Base-by-base conservation (phyloP, 1,140 invertebrate genomes). In the Dryas iulia region DNA sequence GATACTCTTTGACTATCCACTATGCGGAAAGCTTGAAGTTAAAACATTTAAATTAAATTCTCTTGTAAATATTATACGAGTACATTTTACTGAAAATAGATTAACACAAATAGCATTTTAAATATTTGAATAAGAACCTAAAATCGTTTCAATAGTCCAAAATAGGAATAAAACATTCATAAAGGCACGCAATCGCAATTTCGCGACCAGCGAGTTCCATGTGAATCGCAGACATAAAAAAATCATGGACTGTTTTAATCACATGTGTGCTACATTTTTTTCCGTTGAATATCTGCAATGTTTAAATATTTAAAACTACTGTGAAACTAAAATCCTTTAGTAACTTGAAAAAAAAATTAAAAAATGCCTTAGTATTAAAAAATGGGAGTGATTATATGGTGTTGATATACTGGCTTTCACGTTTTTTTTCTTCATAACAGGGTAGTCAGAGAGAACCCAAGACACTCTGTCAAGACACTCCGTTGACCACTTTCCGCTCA, bases 201-300 rank as follows among this genome's bases (percentile, higher is more conserved):
- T 11, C 18, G 26, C 56, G 56, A 14, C 26, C 56, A 18, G 56
- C 24, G 56, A 2, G 56, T n/a, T 58, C 26, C 26, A 10, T 30
- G 26, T 12, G 47, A 3, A 23, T 33, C 53, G 53, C 53, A 52
- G 26, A 30, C 28, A 56, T 54, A n/a, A 56, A 63, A 63, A 53
- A 63, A 33, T 33, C 28, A 33, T 33, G 21, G 28, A 24, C 12
- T 26, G 8, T 63, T 58, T 54, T 47, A 63, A 63, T 63, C 52
- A 63, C 61, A 56, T 31, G 61, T 63, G 52, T 28, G 47, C 3
- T 62, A 24, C 18, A 62, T 62, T 54, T 30, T 62, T 52, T 54
- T 25, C 53, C 24, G 23, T 54, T 12, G 3, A 53, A 24, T 24
- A 24, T 53, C n/a, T 11, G 23, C 53, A 53, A 53, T 25, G 21